Evolutionary conservation across 2,797 vertebrate genomes (phyloP), one percentile per base, ranked within the genome.

Genomic region (Poliocrania exsul): DNA sequence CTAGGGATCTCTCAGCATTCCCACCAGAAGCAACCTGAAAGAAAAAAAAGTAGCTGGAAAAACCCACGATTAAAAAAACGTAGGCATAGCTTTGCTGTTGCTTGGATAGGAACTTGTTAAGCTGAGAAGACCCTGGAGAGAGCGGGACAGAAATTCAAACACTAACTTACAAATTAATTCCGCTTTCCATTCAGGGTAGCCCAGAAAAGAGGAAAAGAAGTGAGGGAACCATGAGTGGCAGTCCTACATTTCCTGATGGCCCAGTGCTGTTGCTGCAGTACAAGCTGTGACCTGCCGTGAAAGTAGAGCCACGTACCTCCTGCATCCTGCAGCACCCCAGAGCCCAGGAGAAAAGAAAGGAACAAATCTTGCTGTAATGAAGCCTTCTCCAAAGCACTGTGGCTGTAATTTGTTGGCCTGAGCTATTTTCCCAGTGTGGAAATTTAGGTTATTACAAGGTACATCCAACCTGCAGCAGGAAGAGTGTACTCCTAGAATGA

Each of bases 261-360:
- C 33, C 18, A 54, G 37, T 0, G 0, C 18, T 28, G 29, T 19
- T 35, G 42, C n/a, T 53, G 35, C 62, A 35, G 6, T 37, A n/a
- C 26, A 0, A 1, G 16, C 31, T 3, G 0, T 33, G 40, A 86
- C 46, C 31, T 2, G 1, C 8, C 0, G 0, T 0, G 2, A 67
- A 70, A 73, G 28, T 16, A 11, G 29, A 75, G 16, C 31, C 61
- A 8, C 0, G 0, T 7, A 37, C 16, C 25, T 57, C 28, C 29
- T 0, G 0, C 51, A 23, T 9, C 46, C 8, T 50, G 18, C 65
- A 72, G 42, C 7, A n/a, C 13, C 19, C 2, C 0, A 61, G 40
- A 35, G 29, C 10, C 24, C 42, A 81, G 47, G 19, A 85, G n/a
- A 75, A 72, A 83, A 75, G 16, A 65, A 60, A 50, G n/a, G 8